Evolutionary conservation across 2,888 invertebrate genomes (phyloP).

Genomic region (Macrostomum cliftonense): DNA sequence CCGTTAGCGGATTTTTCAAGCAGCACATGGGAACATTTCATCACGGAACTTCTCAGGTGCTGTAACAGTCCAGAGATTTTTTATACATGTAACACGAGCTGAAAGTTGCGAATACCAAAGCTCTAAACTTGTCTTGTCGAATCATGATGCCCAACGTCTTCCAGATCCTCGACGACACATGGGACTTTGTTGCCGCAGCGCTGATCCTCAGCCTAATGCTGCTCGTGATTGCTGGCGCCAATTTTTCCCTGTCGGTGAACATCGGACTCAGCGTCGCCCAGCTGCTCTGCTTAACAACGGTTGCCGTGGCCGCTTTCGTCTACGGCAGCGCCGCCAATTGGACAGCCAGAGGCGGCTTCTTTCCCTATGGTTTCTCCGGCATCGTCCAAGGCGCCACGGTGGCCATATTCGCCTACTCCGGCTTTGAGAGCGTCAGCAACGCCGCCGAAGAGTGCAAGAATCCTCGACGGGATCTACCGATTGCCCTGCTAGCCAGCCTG

Average conservation of each 20-base stretch:
- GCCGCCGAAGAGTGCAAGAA: background rate
- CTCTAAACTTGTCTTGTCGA: no score
- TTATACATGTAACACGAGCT: no score
- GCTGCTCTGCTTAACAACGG: background rate
- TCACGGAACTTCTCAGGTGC: no score
- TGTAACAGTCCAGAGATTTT: no score
- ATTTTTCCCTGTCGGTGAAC: background rate
- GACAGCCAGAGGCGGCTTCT: background rate
- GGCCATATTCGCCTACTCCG: background rate
- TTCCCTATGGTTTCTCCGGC: background rate
- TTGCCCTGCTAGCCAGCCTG: background rate
- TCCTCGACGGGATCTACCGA: background rate
- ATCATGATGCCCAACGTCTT: no score
- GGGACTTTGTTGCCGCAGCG: conserved; percentile 5
- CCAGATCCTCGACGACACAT: conserved; percentile 3
- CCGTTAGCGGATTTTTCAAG: no score
- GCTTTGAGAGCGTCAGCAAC: background rate
- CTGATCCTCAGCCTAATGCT: background rate
- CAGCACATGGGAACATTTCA: no score
- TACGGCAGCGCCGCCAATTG: background rate
- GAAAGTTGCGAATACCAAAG: no score
- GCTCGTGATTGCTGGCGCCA: background rate
- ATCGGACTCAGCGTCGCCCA: background rate
- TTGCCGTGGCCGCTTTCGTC: background rate
- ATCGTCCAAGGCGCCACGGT: background rate